These are phyloP conservation scores for Dufourea novaeangliae DNA, from an alignment of 1,140 invertebrate genomes.

Conservation along the genomic window DNA sequence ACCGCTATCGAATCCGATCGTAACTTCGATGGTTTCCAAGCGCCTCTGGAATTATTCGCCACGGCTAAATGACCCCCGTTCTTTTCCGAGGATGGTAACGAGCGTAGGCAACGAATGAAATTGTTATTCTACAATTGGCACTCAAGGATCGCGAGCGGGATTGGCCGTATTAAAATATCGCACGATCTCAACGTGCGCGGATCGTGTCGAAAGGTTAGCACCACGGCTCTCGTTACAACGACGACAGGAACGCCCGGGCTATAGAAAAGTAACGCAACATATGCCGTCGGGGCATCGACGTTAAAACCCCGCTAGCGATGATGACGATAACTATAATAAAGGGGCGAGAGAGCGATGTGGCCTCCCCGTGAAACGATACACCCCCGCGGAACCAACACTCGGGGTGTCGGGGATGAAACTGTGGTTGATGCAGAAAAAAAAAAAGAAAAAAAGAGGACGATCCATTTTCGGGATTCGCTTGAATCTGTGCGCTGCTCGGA, in stretches of 20 bases:
- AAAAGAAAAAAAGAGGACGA: not conserved
- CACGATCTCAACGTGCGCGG: slow-evolving; percentile 12
- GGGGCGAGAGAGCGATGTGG: slow-evolving; percentile 15
- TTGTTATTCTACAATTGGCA: slow-evolving; percentile 1
- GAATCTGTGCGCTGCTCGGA: not conserved
- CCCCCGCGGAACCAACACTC: not conserved
- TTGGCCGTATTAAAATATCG: slow-evolving; percentile 40
- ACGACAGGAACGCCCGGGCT: slow-evolving; percentile 27
- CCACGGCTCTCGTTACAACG: slow-evolving; percentile 13
- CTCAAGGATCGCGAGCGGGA: not conserved
- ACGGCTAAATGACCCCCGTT: not conserved
- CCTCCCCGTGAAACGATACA: slow-evolving; percentile 9
- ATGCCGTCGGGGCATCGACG: slow-evolving; percentile 44
- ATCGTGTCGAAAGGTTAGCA: slow-evolving; percentile 38
- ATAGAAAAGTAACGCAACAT: slow-evolving; percentile 57
- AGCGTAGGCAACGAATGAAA: not conserved
- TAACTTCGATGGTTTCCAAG: not conserved
- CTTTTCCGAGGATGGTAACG: not conserved
- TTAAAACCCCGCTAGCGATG: slow-evolving; percentile 45
- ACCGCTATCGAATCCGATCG: not conserved
- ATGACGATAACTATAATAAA: slow-evolving; percentile 67
- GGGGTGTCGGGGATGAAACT: slow-evolving; percentile 10
- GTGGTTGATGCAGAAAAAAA: not conserved
- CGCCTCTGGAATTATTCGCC: not conserved
- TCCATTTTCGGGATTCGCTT: not conserved